Evolutionary conservation across 23 tunicate genomes (phyloP).

Genomic region (Clavelina lepadiformis): DNA sequence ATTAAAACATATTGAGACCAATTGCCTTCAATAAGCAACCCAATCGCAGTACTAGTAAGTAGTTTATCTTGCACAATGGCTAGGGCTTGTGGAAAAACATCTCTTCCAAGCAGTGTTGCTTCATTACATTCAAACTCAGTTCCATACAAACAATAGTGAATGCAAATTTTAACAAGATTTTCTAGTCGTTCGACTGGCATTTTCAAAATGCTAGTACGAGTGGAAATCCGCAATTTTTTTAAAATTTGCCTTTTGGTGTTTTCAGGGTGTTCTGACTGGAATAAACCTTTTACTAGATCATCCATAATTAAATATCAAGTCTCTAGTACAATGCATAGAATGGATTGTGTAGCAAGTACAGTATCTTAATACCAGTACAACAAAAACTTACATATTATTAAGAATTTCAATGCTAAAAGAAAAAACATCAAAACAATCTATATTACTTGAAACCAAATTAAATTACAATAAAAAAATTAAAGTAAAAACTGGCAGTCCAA

Average conservation of each 20-base stretch:
- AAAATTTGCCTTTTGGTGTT: constrained; percentile 18
- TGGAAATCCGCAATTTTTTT: constrained; percentile 27
- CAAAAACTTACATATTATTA: too few species aligned
- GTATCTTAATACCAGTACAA: too few species aligned
- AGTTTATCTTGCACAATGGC: constrained; percentile 8
- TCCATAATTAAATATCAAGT: too few species aligned
- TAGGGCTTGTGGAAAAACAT: constrained; percentile 4
- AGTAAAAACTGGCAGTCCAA: too few species aligned
- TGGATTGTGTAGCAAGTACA: too few species aligned
- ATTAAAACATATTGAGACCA: too few species aligned
- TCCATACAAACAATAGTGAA: constrained; percentile 20
- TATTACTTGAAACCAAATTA: too few species aligned
- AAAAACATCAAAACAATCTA: too few species aligned
- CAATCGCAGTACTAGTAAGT: constrained; percentile 12
- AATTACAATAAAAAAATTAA: too few species aligned
- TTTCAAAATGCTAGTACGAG: constrained; percentile 1
- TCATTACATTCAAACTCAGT: constrained; percentile 18
- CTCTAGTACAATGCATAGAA: too few species aligned
- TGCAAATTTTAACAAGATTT: constrained; percentile 12
- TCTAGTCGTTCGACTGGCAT: background rate
- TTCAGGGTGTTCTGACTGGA: constrained; percentile 26
- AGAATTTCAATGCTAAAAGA: too few species aligned
- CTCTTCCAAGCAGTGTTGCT: background rate
- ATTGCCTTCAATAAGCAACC: background rate
- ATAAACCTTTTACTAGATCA: constrained; percentile 9